These are phyloP conservation scores for Pandion haliaetus DNA, from an alignment of 2,113 vertebrate genomes.

Conservation along the genomic window DNA sequence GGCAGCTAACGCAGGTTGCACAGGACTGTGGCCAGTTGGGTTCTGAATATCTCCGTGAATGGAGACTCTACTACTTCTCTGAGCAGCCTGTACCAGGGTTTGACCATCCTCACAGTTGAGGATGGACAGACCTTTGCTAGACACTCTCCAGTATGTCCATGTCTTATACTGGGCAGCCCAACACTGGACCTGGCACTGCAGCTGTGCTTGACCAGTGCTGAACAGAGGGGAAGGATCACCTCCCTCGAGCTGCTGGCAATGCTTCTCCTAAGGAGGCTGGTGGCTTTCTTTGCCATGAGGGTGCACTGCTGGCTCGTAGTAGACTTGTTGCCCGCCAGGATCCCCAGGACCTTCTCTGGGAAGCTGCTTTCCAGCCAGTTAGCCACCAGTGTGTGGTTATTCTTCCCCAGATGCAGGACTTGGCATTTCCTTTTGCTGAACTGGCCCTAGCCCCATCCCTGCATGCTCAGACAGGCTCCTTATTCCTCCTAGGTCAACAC, in stretches of 20 bases:
- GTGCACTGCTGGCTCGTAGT: not conserved
- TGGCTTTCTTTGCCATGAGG: not conserved
- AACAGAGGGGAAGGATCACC: not conserved
- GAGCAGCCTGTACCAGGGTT: not conserved
- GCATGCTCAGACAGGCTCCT: not conserved
- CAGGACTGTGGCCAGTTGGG: not conserved
- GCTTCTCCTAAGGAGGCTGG: not conserved
- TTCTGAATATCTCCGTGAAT: accelerated
- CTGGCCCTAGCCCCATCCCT: not conserved
- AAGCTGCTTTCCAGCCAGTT: not conserved
- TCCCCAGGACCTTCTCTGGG: not conserved
- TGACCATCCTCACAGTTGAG: not conserved
- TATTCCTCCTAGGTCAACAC: not conserved
- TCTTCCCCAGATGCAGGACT: not conserved
- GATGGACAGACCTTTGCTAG: not conserved
- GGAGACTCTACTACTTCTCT: not conserved
- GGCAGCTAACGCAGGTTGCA: not conserved
- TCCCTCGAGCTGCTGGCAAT: not conserved
- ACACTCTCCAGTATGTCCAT: not conserved
- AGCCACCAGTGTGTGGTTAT: not conserved
- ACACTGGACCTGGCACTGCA: not conserved
- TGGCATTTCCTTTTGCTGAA: not conserved
- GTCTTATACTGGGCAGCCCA: not conserved
- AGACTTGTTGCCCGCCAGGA: not conserved
- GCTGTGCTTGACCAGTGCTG: not conserved